Base-by-base conservation (phyloP, 92 coral and sea anemone genomes). In the Epizoanthus illoricatus region DNA sequence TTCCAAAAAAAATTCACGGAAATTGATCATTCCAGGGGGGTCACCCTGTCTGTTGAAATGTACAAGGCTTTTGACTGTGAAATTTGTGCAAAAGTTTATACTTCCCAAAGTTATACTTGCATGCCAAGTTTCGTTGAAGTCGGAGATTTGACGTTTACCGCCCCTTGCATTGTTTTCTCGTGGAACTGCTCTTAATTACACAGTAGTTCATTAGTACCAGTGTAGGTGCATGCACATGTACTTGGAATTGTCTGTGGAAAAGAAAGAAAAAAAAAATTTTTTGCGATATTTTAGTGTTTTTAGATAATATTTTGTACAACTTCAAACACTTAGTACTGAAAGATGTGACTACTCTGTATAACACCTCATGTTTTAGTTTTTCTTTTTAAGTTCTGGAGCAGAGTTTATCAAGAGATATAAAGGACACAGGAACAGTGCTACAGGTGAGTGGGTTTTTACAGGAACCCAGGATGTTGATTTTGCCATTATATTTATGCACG, bases 371-470 rank as follows among this genome's bases (percentile, higher is more conserved):
- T 28, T 28, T 28, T 28, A 28, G 36, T 33, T 28, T 12, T 71
- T 56, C 21, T 62, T 17, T 89, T 81, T 47, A 57, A 96, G 99
- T 78, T 89, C 93, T 73, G 93, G 92, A 39, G 97, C 99, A 56
- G 95, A 96, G 81, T 91, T 84, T 73, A 83, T 91, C 45, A 94
- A 91, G 80, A 89, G 89, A 49, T 96, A 96, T 80, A 96, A 90
- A 79, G 99, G 99, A 15, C 99, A 96, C 87, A 89, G 98, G 56
- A 95, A 95, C 85, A 95, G 89, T 91, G 97, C 97, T 28, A 94
- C 98, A 85, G 98, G 98, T 91, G 65, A 47, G 84, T 24, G n/a
- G 36, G 21, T 64, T 52, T 56, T 9, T 70, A 9, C 49, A 36
- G n/a, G 47, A 18, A 36, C 49, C 19, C 41, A 12, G 18, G 36